Percentiles rank a stretch among this genome's conserved stretches.
phyloP scores from a whole-genome alignment of 2,113 vertebrate genomes.

The Pithys albifrons region DNA sequence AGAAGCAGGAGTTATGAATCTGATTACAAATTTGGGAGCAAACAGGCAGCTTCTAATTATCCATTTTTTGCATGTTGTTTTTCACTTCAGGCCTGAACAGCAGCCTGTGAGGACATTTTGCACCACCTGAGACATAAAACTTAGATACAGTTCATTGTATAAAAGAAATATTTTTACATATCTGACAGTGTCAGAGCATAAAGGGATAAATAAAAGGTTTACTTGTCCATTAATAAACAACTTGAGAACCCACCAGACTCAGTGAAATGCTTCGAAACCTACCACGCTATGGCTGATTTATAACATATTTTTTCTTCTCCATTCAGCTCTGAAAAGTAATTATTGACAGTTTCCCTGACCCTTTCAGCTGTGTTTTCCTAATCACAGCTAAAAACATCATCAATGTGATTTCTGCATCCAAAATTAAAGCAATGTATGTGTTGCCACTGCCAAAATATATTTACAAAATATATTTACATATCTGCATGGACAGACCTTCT shows the following conservation, averaged over 20 bases:
- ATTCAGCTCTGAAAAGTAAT: background rate
- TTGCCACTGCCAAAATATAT: background rate
- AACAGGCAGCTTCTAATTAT: constrained; percentile 17
- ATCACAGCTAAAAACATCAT: background rate
- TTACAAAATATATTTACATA: background rate
- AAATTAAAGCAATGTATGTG: background rate
- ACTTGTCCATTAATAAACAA: background rate
- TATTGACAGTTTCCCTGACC: background rate
- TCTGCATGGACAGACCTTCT: background rate
- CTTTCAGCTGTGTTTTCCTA: background rate
- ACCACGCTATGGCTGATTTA: background rate
- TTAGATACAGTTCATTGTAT: background rate
- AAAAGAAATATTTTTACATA: background rate
- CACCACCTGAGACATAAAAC: background rate
- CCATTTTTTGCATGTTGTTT: background rate
- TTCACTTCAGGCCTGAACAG: background rate
- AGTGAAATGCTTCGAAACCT: background rate
- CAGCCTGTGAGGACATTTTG: background rate
- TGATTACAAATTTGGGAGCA: background rate
- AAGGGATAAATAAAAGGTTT: background rate
- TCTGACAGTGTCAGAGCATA: background rate
- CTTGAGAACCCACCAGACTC: background rate
- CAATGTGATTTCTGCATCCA: background rate
- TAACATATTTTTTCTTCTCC: background rate
- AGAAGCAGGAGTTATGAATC: background rate